These are phyloP conservation scores for Elaphurus davidianus DNA, from an alignment of 2,113 vertebrate species.

Conservation along the genomic window DNA sequence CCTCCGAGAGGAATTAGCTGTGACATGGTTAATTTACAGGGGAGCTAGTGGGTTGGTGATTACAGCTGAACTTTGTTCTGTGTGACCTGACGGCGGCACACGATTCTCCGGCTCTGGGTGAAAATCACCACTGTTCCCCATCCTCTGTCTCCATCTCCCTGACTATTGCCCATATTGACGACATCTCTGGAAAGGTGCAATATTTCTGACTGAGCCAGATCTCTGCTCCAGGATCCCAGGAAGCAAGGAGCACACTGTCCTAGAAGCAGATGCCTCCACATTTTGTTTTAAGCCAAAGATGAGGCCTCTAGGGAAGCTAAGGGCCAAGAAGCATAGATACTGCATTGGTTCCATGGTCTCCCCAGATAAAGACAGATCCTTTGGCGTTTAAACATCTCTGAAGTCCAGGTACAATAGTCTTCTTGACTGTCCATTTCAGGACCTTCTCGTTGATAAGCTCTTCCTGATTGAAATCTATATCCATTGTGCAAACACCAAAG, in stretches of 20 bases:
- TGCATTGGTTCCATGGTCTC: neutral
- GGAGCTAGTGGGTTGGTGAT: accelerated
- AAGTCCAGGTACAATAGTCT: neutral
- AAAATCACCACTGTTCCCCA: accelerated
- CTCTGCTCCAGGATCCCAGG: neutral
- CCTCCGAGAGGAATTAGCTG: neutral
- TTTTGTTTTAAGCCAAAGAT: neutral
- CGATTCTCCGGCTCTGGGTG: accelerated
- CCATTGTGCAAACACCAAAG: neutral
- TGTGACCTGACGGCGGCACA: accelerated
- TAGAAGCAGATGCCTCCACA: neutral
- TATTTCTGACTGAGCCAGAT: neutral
- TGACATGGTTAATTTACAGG: neutral
- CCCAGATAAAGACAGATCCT: neutral
- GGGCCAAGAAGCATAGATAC: accelerated
- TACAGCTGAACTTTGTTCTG: neutral
- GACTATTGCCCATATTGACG: accelerated
- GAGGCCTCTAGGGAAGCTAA: accelerated
- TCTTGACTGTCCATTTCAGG: accelerated
- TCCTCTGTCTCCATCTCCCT: neutral
- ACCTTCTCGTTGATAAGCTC: neutral
- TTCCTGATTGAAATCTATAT: neutral
- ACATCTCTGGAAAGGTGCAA: neutral
- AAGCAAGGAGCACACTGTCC: neutral
- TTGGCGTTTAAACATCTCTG: neutral